Evolutionary conservation across 2,888 invertebrate species (phyloP), one percentile per base, ranked within the genome.

Genomic region (Melinaea menophilus): DNA sequence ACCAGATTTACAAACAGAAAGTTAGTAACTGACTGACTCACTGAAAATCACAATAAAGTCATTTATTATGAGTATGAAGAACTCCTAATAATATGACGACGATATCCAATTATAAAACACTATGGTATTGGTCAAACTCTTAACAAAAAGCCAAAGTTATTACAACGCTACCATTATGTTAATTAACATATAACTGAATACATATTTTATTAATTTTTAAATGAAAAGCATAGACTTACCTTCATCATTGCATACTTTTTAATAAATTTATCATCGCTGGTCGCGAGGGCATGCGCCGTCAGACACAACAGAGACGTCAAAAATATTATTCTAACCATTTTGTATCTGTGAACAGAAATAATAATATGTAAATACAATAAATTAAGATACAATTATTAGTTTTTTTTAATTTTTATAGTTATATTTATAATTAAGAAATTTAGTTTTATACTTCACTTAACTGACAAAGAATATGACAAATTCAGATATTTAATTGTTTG

Each of bases 181-280:
- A 22, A 22, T 1, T 22, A 22, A 22, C 0, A 22, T 22, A 22
- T 22, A 22, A 22, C 22, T 22, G 1, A 22, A 22, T 22, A 22
- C 1, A 22, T 74, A 70, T 63, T 56, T 31, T 61, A 37, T 55
- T 11, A 55, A 22, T 56, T 60, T 55, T 46, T 2, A 54, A 12
- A 55, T 60, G 47, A 22, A 22, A 33, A 47, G 0, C n/a, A 31
- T 34, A 5, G 22, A 33, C 61, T 62, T 79, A 94, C 94, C 92
- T 94, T 94, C 92, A 94, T 92, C 93, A 94, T 93, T 31, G 94
- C 94, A 74, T 94, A 94, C 82, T 94, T 94, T 76, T 94, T 94
- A 75, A 94, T 91, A 75, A 94, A 94, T 73, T 92, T 92, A 73
- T 94, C 94, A 74, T 94, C 94, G 62, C 92, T 93, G 72, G 92